Conservation (phyloP, 2,113 vertebrate genomes). For the Onychorhynchus coronatus region DNA sequence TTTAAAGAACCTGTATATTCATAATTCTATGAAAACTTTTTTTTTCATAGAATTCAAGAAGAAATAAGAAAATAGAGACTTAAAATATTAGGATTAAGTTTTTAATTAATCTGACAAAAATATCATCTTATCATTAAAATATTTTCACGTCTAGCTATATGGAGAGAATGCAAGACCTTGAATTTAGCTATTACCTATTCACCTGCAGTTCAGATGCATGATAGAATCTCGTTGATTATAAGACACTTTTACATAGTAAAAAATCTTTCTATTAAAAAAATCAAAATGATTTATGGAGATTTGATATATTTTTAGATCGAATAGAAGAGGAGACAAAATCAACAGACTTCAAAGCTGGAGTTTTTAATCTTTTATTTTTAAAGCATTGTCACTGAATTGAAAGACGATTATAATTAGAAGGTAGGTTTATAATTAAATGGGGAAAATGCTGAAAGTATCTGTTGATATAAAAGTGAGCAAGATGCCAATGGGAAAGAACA, state of each 20-base stretch:
- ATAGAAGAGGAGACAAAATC: neutral
- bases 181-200: neutral
- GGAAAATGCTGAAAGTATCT: neutral
- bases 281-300: neutral
- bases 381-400: neutral
- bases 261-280: neutral
- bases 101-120: neutral
- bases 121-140: neutral
- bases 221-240: neutral
- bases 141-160: neutral
- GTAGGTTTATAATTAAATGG: neutral
- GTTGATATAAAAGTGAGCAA: neutral
- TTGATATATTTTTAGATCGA: constrained; percentile 1
- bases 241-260: neutral
- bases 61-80: neutral
- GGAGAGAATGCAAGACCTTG: neutral
- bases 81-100: neutral
- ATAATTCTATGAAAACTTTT: neutral
- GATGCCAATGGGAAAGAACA: neutral
- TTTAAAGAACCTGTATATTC: neutral
- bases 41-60: neutral
- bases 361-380: neutral
- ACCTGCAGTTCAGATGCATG: neutral
- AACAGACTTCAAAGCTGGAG: neutral
- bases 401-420: neutral